Conservation (phyloP, 2,113 vertebrate species). For the Dendrocopos noguchii region DNA sequence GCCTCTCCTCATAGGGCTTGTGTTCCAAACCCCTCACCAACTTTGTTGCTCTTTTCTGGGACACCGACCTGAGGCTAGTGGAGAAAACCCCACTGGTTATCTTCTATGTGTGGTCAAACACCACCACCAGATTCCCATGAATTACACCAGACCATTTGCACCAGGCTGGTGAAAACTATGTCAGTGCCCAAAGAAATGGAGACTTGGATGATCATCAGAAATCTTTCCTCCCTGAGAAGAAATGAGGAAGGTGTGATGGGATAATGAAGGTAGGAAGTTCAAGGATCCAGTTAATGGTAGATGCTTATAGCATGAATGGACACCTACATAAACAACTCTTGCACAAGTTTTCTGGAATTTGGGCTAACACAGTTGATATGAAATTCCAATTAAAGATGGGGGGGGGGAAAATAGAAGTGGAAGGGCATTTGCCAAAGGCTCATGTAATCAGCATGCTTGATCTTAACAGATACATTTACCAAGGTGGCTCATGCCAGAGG, state of each 20-base stretch:
- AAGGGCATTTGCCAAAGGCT: neutral
- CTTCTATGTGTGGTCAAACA: neutral
- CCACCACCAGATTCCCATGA: neutral
- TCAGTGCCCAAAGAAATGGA: neutral
- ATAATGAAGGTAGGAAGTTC: neutral
- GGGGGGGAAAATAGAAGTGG: neutral
- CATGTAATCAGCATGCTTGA: neutral
- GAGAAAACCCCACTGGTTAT: neutral
- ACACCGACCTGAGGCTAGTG: neutral
- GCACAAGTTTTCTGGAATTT: neutral
- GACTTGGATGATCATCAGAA: neutral
- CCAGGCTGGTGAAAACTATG: neutral
- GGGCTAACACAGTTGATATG: neutral
- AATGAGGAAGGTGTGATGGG: neutral
- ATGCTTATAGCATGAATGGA: fast-evolving
- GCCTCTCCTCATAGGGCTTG: no score
- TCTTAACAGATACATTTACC: neutral
- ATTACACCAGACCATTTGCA: neutral
- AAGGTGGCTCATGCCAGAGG: neutral
- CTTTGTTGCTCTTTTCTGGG: no score
- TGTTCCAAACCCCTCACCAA: no score
- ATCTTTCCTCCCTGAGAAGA: neutral
- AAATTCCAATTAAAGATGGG: neutral
- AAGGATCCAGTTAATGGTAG: neutral
- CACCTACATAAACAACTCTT: neutral